Conservation (phyloP, 1,140 invertebrate genomes). For the Diploscapter pachys region DNA sequence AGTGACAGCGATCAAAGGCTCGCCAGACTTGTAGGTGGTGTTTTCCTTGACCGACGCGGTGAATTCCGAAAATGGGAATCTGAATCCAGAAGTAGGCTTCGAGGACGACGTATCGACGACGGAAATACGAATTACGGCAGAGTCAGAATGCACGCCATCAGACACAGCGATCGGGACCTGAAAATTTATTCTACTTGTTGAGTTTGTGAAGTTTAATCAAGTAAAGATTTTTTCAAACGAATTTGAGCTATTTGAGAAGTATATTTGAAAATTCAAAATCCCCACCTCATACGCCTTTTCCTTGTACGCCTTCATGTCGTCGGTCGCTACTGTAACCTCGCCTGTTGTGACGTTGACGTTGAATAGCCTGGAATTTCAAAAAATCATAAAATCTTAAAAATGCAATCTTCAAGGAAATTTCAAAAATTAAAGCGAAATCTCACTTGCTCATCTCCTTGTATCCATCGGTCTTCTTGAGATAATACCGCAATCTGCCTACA, state of each 20-base stretch:
- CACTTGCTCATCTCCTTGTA: too few species aligned
- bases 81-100: slow-evolving; percentile 14
- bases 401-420: too few species aligned
- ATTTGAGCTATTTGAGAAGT: too few species aligned
- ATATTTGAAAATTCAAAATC: neutral
- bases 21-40: slow-evolving; percentile 14
- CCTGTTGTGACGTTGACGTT: slow-evolving; percentile 15
- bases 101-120: slow-evolving; percentile 15
- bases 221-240: too few species aligned
- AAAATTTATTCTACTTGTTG: slow-evolving; percentile 1
- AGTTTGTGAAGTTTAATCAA: too few species aligned
- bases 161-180: slow-evolving; percentile 44
- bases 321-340: slow-evolving; percentile 3
- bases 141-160: slow-evolving; percentile 44
- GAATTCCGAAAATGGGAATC: slow-evolving; percentile 34
- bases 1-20: neutral
- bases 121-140: slow-evolving; percentile 28
- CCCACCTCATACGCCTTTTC: slow-evolving; percentile 3
- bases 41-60: slow-evolving; percentile 36
- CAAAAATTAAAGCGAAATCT: too few species aligned
- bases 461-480: neutral
- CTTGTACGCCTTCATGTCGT: neutral
- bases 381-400: neutral
- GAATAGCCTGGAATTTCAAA: neutral
- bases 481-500: slow-evolving; percentile 25